Conservation (phyloP, 2,797 vertebrate species). For the Smutsia temminckii region DNA sequence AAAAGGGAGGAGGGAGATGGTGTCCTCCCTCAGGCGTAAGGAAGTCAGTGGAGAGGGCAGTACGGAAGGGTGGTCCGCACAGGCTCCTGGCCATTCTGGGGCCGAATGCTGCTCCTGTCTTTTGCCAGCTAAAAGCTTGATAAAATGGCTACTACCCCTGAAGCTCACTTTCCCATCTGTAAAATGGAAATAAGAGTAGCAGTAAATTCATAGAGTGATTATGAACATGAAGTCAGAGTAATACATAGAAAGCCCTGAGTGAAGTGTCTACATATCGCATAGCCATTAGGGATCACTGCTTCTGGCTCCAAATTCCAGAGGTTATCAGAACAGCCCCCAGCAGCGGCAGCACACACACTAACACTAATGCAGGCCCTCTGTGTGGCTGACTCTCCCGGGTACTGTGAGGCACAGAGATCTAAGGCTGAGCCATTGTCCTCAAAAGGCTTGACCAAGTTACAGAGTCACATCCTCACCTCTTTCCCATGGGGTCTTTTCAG, state of each 20-base stretch:
- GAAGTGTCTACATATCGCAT: neutral
- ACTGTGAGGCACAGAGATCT: neutral
- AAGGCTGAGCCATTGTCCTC: neutral
- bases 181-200: neutral
- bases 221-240: neutral
- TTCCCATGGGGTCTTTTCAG: neutral
- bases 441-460: neutral
- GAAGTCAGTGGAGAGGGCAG: neutral
- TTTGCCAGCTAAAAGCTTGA: neutral
- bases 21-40: rapidly evolving
- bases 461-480: neutral
- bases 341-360: neutral
- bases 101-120: neutral
- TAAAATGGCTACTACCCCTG: neutral
- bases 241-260: rapidly evolving
- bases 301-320: neutral
- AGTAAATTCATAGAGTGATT: no score
- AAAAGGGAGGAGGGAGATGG: neutral
- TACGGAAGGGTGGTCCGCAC: neutral
- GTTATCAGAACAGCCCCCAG: neutral
- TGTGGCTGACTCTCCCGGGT: neutral
- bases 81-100: neutral
- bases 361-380: neutral
- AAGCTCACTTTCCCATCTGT: neutral
- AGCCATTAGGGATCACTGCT: no score